Evolutionary conservation across 2,797 vertebrate species (phyloP), one percentile per base, ranked within the genome.

Genomic region (Arctocebus calabarensis): DNA sequence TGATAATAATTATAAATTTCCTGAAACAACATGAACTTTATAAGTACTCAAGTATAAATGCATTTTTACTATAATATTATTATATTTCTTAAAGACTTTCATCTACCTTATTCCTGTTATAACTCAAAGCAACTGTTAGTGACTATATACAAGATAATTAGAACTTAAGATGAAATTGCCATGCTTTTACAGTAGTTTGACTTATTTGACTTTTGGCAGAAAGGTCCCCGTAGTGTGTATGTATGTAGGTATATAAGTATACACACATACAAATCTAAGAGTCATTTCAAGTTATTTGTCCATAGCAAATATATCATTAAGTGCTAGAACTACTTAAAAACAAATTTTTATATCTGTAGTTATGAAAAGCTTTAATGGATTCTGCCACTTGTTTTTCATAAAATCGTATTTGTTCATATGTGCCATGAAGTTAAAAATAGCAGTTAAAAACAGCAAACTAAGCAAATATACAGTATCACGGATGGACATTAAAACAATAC

Each of bases 71-170:
- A 9, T 52, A 73, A 25, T 87, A 25, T 37, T n/a, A 64, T n/a
- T 68, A 70, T 43, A 59, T 82, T 81, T 66, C 86, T 55, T 88
- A 64, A 94, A 68, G 9, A 68, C 48, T 75, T 88, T 90, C 37
- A 52, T 75, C 40, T 66, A 3, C 7, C 16, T 70, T 8, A 75
- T 83, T 40, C 16, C n/a, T 34, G 19, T 66, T 81, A 59, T 74
- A 74, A 52, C 40, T 43, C 43, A 55, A 8, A 75, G 22, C 10
- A 87, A 73, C 5, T 59, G 34, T 71, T 61, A 25, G 5, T 79
- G 40, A 70, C 34, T 64, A 48, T 61, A 84, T 73, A 34, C 0
- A 62, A 90, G 57, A 62, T 71, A 71, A 81, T 85, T 57, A 61
- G 34, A 22, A 19, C 5, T 62, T 75, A 32, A 79, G 23, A 59